Conservation (phyloP, 2,113 vertebrate genomes). For the Cyphotilapia sp. region DNA sequence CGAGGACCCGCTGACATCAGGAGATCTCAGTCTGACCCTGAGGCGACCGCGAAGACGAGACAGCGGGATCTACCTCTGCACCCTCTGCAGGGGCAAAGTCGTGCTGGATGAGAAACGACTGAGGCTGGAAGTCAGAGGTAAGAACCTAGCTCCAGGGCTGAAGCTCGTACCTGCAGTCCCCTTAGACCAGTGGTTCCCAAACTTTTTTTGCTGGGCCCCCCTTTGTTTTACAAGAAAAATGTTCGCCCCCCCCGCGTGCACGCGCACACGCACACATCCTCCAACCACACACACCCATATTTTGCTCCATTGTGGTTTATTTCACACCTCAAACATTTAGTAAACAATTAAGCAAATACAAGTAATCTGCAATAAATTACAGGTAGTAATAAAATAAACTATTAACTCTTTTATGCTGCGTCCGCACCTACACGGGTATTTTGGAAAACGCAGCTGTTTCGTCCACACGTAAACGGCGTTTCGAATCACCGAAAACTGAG, state of each 20-base stretch:
- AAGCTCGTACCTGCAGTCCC: neutral
- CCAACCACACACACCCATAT: too few relatives aligned
- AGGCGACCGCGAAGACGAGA: neutral
- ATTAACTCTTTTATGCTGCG: accelerated
- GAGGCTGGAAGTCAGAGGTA: neutral
- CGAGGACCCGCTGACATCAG: neutral
- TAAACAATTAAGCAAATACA: too few relatives aligned
- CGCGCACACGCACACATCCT: too few relatives aligned
- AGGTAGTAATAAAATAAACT: accelerated
- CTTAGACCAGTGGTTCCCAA: too few relatives aligned
- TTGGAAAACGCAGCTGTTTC: accelerated
- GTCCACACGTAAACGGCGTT: too few relatives aligned
- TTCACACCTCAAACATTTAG: too few relatives aligned
- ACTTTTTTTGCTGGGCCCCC: too few relatives aligned
- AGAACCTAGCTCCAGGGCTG: neutral
- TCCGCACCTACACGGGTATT: too few relatives aligned
- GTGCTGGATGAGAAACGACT: neutral
- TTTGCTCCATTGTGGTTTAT: too few relatives aligned
- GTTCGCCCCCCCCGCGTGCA: accelerated
- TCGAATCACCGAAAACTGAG: too few relatives aligned
- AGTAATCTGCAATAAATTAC: accelerated
- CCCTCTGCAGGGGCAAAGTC: neutral
- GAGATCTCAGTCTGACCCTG: neutral
- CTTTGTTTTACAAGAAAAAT: too few relatives aligned
- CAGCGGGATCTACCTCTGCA: neutral